Percentiles rank a stretch among this genome's conserved stretches.
These are phyloP conservation scores for Platycheirus albimanus DNA, from an alignment of 2,888 invertebrate genomes.

Conservation along the genomic window DNA sequence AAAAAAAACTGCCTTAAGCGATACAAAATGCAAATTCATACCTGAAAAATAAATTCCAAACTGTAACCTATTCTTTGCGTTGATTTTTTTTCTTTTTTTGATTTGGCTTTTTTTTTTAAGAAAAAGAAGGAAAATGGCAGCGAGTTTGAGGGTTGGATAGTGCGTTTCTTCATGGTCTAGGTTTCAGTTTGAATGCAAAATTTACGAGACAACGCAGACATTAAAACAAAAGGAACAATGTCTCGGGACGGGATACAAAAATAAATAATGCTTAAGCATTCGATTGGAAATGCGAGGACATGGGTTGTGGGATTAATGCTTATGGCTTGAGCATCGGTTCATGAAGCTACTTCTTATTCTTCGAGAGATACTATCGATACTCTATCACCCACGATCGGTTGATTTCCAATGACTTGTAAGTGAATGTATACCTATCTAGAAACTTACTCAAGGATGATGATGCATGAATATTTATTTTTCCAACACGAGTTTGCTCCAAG, in stretches of 20 bases:
- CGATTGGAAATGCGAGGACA: constrained; percentile 55
- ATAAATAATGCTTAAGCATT: constrained; percentile 60
- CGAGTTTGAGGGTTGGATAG: constrained; percentile 14
- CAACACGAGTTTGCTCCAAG: too few species aligned
- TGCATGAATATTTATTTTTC: too few species aligned
- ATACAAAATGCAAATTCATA: constrained; percentile 69
- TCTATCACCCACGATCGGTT: constrained; percentile 74
- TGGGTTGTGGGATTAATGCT: constrained; percentile 13
- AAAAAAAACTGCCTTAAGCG: constrained; percentile 44
- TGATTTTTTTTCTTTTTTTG: constrained; percentile 3
- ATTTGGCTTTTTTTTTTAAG: not conserved
- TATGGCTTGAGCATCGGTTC: not conserved
- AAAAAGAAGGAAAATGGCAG: too few species aligned
- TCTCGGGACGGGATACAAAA: constrained; percentile 58
- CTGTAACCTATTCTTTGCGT: constrained; percentile 23
- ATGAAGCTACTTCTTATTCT: constrained; percentile 14
- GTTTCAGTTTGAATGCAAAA: constrained; percentile 57
- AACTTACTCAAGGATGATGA: too few species aligned
- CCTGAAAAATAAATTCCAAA: constrained; percentile 49
- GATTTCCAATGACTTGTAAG: constrained; percentile 53
- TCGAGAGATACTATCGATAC: constrained; percentile 44
- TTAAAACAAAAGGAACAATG: constrained; percentile 9
- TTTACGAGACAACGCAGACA: constrained; percentile 53
- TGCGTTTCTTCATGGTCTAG: constrained; percentile 45
- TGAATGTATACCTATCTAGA: constrained; percentile 11